Evolutionary conservation across 2,888 invertebrate genomes (phyloP).

Genomic region (Anthrax anthrax): DNA sequence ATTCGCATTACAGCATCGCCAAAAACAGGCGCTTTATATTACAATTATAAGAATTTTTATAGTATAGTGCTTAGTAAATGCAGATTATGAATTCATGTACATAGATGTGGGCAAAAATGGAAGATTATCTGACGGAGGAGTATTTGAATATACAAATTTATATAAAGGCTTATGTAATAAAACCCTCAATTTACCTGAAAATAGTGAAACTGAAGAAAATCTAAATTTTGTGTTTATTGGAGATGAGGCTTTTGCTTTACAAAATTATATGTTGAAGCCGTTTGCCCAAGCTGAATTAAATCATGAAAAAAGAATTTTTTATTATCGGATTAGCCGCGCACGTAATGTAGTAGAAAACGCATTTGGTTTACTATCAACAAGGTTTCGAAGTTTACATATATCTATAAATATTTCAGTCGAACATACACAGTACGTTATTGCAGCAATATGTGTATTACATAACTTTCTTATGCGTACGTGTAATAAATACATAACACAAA

Average conservation of each 20-base stretch:
- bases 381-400: background rate
- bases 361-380: conserved; percentile 1
- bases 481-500: background rate
- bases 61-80: background rate
- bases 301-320: conserved; percentile 1
- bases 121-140: background rate
- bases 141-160: no score
- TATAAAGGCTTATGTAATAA: background rate
- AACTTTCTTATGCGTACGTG: background rate
- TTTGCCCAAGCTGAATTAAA: background rate
- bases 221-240: conserved; percentile 1
- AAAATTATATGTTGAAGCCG: conserved; percentile 1
- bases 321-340: background rate
- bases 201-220: background rate
- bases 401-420: conserved; percentile 1
- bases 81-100: conserved; percentile 1
- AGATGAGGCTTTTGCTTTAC: conserved; percentile 2
- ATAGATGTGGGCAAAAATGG: conserved; percentile 1
- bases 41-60: conserved; percentile 2
- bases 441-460: conserved; percentile 2
- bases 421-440: background rate
- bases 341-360: conserved; percentile 1
- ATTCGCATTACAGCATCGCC: background rate
- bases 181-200: background rate
- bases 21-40: background rate